A percentile compares a stretch with the other conserved stretches of the same genome.
Conservation (phyloP, 2,113 vertebrate species). For the Megaptera novaeangliae region DNA sequence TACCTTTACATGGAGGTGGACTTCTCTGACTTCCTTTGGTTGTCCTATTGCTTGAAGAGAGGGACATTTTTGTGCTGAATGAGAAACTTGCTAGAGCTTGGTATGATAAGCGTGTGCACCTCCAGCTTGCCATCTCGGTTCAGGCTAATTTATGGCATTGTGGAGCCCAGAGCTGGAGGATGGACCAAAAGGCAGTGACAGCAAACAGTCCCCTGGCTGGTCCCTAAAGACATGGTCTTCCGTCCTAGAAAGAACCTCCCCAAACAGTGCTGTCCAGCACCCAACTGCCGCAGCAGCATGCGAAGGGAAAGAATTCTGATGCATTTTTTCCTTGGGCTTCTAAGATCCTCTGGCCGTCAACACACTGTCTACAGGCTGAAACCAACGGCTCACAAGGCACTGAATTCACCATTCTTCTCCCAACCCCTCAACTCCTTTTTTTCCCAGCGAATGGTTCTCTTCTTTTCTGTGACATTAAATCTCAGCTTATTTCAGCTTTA, state of each 20-base stretch:
- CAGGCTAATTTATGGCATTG: not conserved
- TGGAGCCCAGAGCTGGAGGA: not conserved
- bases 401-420: not conserved
- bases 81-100: not conserved
- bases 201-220: not conserved
- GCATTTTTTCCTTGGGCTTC: not conserved
- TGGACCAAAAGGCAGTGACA: not conserved
- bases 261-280: slow-evolving; percentile 27
- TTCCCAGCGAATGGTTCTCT: not conserved
- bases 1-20: not conserved
- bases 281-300: not conserved
- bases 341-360: not conserved
- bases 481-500: slow-evolving; percentile 36
- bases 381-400: not conserved
- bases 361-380: not conserved
- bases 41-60: not conserved
- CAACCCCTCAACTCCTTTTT: not conserved
- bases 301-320: slow-evolving; percentile 38
- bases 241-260: slow-evolving; percentile 44
- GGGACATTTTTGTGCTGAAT: not conserved
- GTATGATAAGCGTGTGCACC: not conserved
- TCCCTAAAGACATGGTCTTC: slow-evolving; percentile 16
- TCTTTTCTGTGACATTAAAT: slow-evolving; percentile 29
- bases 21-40: not conserved
- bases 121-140: not conserved